Conservation (phyloP, 1,140 invertebrate species). For the Ostrea denselamellosa region DNA sequence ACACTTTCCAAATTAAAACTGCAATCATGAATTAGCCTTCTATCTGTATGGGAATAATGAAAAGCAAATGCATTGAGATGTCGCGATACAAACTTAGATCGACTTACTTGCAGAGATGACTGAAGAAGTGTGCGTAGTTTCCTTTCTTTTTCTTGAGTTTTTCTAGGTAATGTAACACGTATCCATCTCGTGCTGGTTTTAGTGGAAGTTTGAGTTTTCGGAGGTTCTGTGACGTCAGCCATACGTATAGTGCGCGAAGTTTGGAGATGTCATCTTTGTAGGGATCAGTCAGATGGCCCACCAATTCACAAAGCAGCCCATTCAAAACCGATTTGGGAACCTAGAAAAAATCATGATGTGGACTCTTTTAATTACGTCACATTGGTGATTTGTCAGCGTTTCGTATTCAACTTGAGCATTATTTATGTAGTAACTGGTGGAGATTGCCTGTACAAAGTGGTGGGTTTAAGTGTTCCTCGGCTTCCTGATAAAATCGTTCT, state of each 20-base stretch:
- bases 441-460: too few relatives aligned
- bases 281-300: conserved; percentile 57
- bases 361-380: too few relatives aligned
- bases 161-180: conserved; percentile 66
- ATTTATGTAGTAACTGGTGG: too few relatives aligned
- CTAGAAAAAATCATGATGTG: neutral
- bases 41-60: too few relatives aligned
- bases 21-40: too few relatives aligned
- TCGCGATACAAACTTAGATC: neutral
- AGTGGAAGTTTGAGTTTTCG: conserved; percentile 54
- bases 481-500: too few relatives aligned
- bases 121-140: conserved; percentile 72
- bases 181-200: conserved; percentile 55
- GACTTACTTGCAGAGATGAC: conserved; percentile 71
- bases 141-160: conserved; percentile 69
- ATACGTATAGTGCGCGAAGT: conserved; percentile 69
- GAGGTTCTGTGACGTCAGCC: conserved; percentile 66
- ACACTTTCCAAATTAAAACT: too few relatives aligned
- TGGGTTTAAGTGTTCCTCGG: too few relatives aligned
- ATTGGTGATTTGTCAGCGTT: too few relatives aligned
- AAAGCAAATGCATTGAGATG: neutral
- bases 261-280: conserved; percentile 63
- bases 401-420: too few relatives aligned
- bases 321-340: conserved; percentile 24
- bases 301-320: conserved; percentile 40